Percentiles rank a stretch among this genome's conserved stretches.
phyloP scores from a whole-genome alignment of 2,888 invertebrate species.

The Eupithecia pulchellata region DNA sequence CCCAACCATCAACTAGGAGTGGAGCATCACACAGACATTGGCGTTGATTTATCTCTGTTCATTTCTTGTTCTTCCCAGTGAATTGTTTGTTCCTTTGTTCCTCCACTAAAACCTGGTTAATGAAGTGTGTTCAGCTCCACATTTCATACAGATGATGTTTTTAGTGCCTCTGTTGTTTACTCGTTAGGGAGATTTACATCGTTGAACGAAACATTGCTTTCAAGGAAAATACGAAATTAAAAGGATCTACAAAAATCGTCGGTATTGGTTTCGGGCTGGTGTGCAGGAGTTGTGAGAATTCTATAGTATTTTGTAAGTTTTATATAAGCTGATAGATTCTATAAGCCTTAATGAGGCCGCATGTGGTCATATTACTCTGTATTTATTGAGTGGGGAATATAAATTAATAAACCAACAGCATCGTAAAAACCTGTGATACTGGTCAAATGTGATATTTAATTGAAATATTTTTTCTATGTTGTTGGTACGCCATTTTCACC shows the following conservation, averaged over 20 bases:
- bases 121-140: conserved; percentile 9
- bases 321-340: too few relatives aligned
- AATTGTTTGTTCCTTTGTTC: conserved; percentile 16
- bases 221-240: background rate
- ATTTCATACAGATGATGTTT: conserved; percentile 17
- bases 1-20: conserved; percentile 9
- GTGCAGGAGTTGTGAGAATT: background rate
- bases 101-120: conserved; percentile 11
- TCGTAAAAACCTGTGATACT: too few relatives aligned
- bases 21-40: background rate
- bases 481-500: background rate
- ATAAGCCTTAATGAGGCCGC: background rate
- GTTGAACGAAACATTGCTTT: background rate
- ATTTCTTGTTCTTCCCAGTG: conserved; percentile 3
- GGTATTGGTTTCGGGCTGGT: background rate
- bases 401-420: too few relatives aligned
- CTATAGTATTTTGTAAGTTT: background rate
- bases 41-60: conserved; percentile 13
- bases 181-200: conserved; percentile 15
- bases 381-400: too few relatives aligned
- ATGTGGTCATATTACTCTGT: background rate
- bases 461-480: background rate
- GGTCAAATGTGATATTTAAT: too few relatives aligned
- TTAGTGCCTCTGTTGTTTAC: conserved; percentile 11
- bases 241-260: background rate